These are phyloP conservation scores for Carcharodon carcharias DNA, from an alignment of 2,797 vertebrate species.

Conservation along the genomic window DNA sequence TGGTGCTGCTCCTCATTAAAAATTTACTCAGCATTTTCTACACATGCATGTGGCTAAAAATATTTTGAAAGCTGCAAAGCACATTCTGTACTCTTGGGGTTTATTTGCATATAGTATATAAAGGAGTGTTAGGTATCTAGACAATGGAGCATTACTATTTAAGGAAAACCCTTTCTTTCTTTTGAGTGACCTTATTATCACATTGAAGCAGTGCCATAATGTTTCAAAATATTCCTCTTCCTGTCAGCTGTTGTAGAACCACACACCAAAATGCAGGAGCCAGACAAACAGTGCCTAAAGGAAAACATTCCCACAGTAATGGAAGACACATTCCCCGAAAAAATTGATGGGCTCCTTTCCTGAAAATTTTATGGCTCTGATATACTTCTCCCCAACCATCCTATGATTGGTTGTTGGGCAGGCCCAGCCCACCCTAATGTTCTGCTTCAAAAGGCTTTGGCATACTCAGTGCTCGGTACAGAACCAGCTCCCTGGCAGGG, in stretches of 20 bases:
- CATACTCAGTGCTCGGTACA: not conserved
- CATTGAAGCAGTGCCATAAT: not conserved
- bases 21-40: slow-evolving; percentile 36
- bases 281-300: not conserved
- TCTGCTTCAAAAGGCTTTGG: not conserved
- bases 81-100: slow-evolving; percentile 26
- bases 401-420: not conserved
- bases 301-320: not conserved
- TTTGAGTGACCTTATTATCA: slow-evolving; percentile 32
- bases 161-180: slow-evolving; percentile 20
- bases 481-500: not conserved
- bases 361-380: not conserved
- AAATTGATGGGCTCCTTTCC: not conserved
- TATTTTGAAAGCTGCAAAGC: slow-evolving; percentile 35
- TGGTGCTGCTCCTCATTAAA: slow-evolving; percentile 30
- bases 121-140: slow-evolving; percentile 8
- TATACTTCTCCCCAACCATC: not conserved
- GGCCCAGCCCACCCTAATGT: not conserved
- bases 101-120: slow-evolving; percentile 30
- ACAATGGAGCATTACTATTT: slow-evolving; percentile 29
- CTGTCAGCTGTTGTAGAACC: slow-evolving; percentile 29
- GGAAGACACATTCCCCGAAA: not conserved
- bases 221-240: slow-evolving; percentile 25
- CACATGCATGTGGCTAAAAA: slow-evolving; percentile 36
- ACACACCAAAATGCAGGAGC: not conserved